These are phyloP conservation scores for Dromiciops gliroides DNA, from an alignment of 2,113 vertebrate genomes.

Conservation along the genomic window DNA sequence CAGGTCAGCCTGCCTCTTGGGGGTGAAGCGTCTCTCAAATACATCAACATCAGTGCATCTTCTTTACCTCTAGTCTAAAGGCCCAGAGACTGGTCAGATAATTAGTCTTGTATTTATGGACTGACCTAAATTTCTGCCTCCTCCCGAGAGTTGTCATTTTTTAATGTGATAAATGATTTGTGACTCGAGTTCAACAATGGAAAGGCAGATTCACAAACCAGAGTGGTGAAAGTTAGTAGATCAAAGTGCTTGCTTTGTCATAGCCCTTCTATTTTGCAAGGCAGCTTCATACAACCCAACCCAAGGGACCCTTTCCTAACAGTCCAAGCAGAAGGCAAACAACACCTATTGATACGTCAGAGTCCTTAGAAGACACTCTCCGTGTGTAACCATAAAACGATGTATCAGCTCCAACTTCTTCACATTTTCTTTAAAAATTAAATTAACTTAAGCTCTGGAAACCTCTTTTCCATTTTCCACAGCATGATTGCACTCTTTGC, in stretches of 20 bases:
- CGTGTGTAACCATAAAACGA: slow-evolving; percentile 5
- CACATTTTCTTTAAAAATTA: not conserved
- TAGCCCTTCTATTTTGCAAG: slow-evolving; percentile 76
- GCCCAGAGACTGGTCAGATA: not conserved
- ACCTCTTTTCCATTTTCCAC: not conserved
- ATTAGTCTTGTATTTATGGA: not conserved
- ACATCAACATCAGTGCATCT: not conserved
- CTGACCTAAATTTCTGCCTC: not conserved
- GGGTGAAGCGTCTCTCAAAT: too few species aligned
- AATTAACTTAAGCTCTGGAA: not conserved
- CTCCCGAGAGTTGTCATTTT: not conserved
- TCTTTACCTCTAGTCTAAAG: not conserved
- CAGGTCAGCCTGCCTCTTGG: too few species aligned
- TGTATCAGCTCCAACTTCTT: not conserved
- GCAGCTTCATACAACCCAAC: slow-evolving; percentile 69
- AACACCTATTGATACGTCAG: slow-evolving; percentile 76
- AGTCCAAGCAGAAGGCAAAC: slow-evolving; percentile 60
- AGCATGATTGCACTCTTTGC: not conserved
- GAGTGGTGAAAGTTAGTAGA: not conserved
- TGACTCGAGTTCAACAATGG: not conserved
- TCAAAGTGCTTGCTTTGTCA: slow-evolving; percentile 76
- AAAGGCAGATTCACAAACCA: not conserved
- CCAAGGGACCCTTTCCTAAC: slow-evolving; percentile 34
- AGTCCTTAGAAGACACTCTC: slow-evolving; percentile 63
- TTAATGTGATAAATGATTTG: not conserved